Conservation (phyloP, 2,797 vertebrate species). For the Xyrichtys novacula region DNA sequence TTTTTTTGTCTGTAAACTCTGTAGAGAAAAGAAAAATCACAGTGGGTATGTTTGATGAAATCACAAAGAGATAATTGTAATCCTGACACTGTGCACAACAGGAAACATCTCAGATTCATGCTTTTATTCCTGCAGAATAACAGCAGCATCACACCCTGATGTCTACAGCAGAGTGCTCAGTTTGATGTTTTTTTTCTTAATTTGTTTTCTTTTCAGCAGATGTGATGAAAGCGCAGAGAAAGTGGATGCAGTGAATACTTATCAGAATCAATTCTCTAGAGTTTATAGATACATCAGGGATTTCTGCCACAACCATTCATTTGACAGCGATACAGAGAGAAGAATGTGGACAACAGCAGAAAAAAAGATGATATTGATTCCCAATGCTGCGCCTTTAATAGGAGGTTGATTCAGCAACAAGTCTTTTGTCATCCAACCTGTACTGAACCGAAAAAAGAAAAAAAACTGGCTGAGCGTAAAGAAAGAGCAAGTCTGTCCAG, state of each 20-base stretch:
- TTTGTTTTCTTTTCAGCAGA: conserved; percentile 3
- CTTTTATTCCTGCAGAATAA: conserved; percentile 29
- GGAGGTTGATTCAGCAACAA: conserved; percentile 9
- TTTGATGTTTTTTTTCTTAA: background rate
- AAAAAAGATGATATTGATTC: conserved; percentile 15
- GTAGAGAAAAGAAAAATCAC: background rate
- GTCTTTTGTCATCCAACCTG: conserved; percentile 5
- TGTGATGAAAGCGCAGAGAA: conserved; percentile 20
- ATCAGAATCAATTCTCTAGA: conserved; percentile 27
- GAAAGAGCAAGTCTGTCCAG: conserved; percentile 22
- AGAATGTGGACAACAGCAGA: conserved; percentile 10
- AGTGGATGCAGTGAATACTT: conserved; percentile 19
- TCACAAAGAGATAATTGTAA: conserved; percentile 22
- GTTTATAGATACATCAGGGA: conserved; percentile 16
- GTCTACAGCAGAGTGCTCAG: conserved; percentile 14
- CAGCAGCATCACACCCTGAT: conserved; percentile 6
- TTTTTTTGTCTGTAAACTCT: conserved; percentile 4
- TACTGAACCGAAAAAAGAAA: conserved; percentile 17
- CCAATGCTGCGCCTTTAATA: conserved; percentile 10
- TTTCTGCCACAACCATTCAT: conserved; percentile 31
- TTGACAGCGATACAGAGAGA: conserved; percentile 31
- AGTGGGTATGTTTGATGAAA: conserved; percentile 16
- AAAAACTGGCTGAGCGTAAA: conserved; percentile 3
- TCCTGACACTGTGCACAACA: conserved; percentile 24
- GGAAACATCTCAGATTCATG: conserved; percentile 32